Evolutionary conservation across 1,140 invertebrate species (phyloP), one percentile per base, ranked within the genome.

Genomic region (Drosophila dunni): DNA sequence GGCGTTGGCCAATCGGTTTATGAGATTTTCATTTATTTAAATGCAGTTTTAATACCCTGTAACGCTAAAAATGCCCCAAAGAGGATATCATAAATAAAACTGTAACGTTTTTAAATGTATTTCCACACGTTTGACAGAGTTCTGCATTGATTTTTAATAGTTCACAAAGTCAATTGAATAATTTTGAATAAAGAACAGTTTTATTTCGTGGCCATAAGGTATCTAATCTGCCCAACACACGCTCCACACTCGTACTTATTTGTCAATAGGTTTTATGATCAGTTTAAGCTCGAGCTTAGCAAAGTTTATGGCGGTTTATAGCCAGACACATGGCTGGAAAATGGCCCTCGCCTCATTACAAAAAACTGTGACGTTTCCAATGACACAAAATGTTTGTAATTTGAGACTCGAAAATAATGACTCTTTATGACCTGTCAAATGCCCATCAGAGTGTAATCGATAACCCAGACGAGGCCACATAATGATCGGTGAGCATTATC

Each of bases 1-100:
- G 76, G 60, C 67, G 42, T 20, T 13, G 11, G 24, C 42, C 71
- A 82, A 79, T 71, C 72, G 72, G 75, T 73, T 88, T 78, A 84
- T 84, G 70, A 51, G 70, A 83, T 89, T 84, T 88, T 89, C 77
- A 80, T 84, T 84, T 81, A 71, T 88, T 89, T 89, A 79, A 86
- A 88, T 79, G 56, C 60, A 50, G 5, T n/a, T 48, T 46, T n/a
- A 36, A 51, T 33, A 42, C 62, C 24, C 56, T 81, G 65, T 81
- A 34, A 6, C 33, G 2, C 11, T 15, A 15, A 24, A 62, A 62
- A 40, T 10, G 38, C 9, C 3, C 38, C 29, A 29, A 50, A 50
- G 10, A 11, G 24, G 24, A 50, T 20, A 9, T 9, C 17, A 11
- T 20, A 48, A 48, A 48, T 8, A 6, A 48, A 29, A 29, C 24